phyloP scores from a whole-genome alignment of 2,888 invertebrate genomes.

The Azorinus chamasolen region DNA sequence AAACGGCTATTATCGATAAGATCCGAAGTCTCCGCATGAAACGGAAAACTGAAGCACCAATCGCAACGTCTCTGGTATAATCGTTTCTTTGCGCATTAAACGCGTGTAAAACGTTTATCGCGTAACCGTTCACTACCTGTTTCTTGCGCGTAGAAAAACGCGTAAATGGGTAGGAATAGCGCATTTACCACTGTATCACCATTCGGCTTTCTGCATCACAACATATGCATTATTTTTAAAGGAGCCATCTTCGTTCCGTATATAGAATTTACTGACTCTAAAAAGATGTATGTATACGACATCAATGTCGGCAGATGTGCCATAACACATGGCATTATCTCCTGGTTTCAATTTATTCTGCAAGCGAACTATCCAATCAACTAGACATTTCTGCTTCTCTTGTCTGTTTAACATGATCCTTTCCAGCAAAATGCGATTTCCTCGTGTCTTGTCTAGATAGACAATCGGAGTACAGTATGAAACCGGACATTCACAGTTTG shows the following conservation, averaged over 20 bases:
- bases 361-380: constrained; percentile 23
- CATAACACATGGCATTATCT: constrained; percentile 8
- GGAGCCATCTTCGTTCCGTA: constrained; percentile 1
- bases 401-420: background rate
- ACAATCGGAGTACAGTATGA: background rate
- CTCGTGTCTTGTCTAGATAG: background rate
- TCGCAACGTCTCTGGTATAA: no score
- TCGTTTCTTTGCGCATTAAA: no score
- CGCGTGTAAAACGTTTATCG: no score
- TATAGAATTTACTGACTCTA: constrained; percentile 21
- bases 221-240: constrained; percentile 18
- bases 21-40: no score
- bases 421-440: background rate
- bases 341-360: background rate
- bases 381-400: constrained; percentile 44
- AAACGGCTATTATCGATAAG: no score
- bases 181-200: no score
- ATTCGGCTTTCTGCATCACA: constrained; percentile 23
- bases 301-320: constrained; percentile 36
- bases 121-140: no score
- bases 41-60: no score
- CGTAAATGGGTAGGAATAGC: no score
- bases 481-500: background rate
- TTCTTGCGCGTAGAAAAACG: no score
- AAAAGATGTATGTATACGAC: constrained; percentile 29